These are phyloP conservation scores for Dendrolimus houi DNA, from an alignment of 2,888 invertebrate species.

Conservation along the genomic window DNA sequence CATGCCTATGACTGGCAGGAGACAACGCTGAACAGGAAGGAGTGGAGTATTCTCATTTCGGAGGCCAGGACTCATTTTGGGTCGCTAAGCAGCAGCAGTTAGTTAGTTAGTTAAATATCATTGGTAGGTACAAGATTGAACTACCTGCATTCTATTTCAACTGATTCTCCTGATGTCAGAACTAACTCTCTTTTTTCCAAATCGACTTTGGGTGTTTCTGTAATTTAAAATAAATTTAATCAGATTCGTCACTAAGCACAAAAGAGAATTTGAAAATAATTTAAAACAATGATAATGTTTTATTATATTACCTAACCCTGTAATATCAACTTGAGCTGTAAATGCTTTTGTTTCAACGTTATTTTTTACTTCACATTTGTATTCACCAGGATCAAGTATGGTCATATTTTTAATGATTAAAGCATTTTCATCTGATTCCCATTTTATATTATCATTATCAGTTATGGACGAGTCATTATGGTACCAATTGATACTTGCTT, in stretches of 20 bases:
- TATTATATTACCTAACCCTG: constrained; percentile 44
- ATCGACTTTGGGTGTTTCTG: constrained; percentile 42
- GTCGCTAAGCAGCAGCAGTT: too few species aligned
- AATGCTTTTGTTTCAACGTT: constrained; percentile 22
- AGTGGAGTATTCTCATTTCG: too few species aligned
- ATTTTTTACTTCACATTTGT: constrained; percentile 41
- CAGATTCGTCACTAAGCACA: neutral
- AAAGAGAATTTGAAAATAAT: neutral
- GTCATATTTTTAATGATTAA: constrained; percentile 45
- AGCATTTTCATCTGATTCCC: constrained; percentile 25
- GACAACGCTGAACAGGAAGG: too few species aligned
- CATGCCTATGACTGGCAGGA: too few species aligned
- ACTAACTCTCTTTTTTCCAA: constrained; percentile 21
- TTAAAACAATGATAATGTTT: too few species aligned
- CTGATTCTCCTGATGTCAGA: constrained; percentile 33
- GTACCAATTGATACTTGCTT: constrained; percentile 44
- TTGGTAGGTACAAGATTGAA: constrained; percentile 3
- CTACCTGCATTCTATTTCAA: constrained; percentile 45
- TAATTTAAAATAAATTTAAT: neutral
- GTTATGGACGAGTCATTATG: constrained; percentile 36
- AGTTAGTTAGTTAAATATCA: too few species aligned
- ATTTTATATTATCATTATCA: constrained; percentile 20
- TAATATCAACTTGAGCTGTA: constrained; percentile 31
- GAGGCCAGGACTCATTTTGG: too few species aligned
- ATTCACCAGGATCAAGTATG: constrained; percentile 38